phyloP scores from a whole-genome alignment of 2,113 vertebrate genomes.

The Castor canadensis region DNA sequence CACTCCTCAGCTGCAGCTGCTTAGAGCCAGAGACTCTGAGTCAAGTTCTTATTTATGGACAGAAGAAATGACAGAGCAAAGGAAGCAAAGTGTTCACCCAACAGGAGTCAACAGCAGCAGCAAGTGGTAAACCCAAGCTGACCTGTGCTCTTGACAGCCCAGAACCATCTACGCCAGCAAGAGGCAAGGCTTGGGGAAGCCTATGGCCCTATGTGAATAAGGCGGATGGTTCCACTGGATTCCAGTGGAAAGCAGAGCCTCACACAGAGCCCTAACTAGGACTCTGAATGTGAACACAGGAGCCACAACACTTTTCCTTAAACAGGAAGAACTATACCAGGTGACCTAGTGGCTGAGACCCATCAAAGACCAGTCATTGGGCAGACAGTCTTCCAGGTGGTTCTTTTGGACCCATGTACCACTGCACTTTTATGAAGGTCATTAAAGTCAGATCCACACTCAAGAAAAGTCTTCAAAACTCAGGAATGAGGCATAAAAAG shows the following conservation, averaged over 20 bases:
- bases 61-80: not conserved
- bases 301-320: not conserved
- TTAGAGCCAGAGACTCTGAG: not conserved
- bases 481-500: not conserved
- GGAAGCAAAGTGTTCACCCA: not conserved
- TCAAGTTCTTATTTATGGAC: not conserved
- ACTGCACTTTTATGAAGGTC: fast-evolving
- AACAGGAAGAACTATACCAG: not conserved
- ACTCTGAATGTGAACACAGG: no score
- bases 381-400: not conserved
- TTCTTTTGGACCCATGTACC: no score
- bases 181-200: not conserved
- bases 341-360: not conserved
- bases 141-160: no score
- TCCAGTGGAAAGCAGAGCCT: not conserved
- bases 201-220: not conserved
- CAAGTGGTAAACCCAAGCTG: not conserved
- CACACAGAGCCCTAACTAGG: not conserved
- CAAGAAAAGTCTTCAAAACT: not conserved
- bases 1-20: no score
- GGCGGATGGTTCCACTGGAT: no score
- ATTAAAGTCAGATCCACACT: not conserved
- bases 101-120: no score
- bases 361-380: not conserved
- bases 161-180: fast-evolving